A percentile compares a stretch with the other conserved stretches of the same genome.
phyloP scores from a whole-genome alignment of 2,797 vertebrate species.

The Myripristis jacobus region DNA sequence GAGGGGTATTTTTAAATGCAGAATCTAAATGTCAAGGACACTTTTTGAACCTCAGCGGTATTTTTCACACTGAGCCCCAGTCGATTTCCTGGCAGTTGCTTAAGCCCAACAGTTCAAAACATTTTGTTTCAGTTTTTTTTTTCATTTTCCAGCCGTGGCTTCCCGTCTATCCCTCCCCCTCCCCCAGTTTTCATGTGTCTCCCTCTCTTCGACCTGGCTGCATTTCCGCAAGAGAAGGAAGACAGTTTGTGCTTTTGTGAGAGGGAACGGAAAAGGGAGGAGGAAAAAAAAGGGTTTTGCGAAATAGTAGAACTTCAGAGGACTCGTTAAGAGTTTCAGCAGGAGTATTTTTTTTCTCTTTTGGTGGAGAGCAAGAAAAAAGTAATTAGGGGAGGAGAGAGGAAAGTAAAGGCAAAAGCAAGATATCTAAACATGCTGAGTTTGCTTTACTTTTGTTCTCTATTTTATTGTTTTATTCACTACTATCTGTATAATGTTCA shows the following conservation, averaged over 20 bases:
- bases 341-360: no score
- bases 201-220: conserved; percentile 48
- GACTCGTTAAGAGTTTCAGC: conserved; percentile 28
- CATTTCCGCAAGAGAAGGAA: conserved; percentile 72
- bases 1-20: conserved; percentile 35
- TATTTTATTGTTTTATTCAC: background rate
- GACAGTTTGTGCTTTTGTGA: conserved; percentile 49
- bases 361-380: background rate
- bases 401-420: background rate
- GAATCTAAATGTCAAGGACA: conserved; percentile 20
- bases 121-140: conserved; percentile 78
- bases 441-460: background rate
- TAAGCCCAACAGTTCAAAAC: conserved; percentile 66
- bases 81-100: conserved; percentile 73
- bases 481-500: background rate
- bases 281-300: conserved; percentile 20
- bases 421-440: background rate
- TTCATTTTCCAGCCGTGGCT: conserved; percentile 73
- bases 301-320: conserved; percentile 47
- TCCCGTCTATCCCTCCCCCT: conserved; percentile 76
- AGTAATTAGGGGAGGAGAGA: conserved; percentile 9
- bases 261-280: conserved; percentile 46
- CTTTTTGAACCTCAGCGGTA: conserved; percentile 43
- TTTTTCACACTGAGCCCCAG: conserved; percentile 23
- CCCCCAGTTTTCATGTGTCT: conserved; percentile 54